These are phyloP conservation scores for Agrochola lota DNA, from an alignment of 2,888 invertebrate species.

Conservation along the genomic window DNA sequence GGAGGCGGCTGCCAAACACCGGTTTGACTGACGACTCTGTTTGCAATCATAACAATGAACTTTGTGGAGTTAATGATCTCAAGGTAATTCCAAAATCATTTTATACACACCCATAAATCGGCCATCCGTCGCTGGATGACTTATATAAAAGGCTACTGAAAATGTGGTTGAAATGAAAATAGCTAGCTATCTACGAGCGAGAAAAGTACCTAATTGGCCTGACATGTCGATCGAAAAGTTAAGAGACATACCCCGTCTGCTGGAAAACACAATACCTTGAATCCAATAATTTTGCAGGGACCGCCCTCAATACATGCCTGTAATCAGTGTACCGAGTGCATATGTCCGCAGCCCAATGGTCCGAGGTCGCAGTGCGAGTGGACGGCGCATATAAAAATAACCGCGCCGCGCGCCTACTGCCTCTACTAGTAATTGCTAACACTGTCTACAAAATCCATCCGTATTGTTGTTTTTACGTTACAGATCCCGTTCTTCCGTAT, in stretches of 20 bases:
- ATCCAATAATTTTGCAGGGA: neutral
- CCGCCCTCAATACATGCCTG: neutral
- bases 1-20: slow-evolving; percentile 28
- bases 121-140: neutral
- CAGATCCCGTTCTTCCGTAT: neutral
- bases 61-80: slow-evolving; percentile 18
- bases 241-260: neutral
- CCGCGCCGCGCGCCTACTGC: slow-evolving; percentile 30
- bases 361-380: slow-evolving; percentile 48
- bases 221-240: neutral
- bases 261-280: neutral
- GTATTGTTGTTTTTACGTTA: slow-evolving; percentile 10
- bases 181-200: neutral
- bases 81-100: slow-evolving; percentile 9
- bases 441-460: slow-evolving; percentile 11
- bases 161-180: neutral
- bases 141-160: neutral
- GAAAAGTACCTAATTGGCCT: neutral
- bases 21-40: slow-evolving; percentile 8
- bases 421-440: slow-evolving; percentile 26
- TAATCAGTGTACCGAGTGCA: slow-evolving; percentile 7
- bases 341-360: slow-evolving; percentile 19
- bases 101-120: neutral
- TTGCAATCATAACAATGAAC: slow-evolving; percentile 27
- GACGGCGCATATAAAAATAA: slow-evolving; percentile 46